phyloP scores from a whole-genome alignment of 2,113 vertebrate genomes.

The Vidua chalybeata region DNA sequence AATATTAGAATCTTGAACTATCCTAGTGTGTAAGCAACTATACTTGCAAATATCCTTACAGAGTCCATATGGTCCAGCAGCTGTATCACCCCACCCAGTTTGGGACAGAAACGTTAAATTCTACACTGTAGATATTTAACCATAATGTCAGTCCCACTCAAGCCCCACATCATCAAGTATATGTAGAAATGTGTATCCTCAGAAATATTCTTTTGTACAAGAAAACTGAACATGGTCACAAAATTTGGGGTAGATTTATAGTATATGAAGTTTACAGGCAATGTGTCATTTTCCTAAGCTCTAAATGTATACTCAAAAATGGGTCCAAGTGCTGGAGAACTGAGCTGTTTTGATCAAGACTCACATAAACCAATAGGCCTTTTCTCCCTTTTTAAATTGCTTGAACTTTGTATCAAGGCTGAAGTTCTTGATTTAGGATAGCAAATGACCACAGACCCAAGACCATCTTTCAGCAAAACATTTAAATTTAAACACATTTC shows the following conservation, averaged over 20 bases:
- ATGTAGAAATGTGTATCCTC: not conserved
- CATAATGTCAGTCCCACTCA: not conserved
- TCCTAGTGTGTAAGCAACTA: not conserved
- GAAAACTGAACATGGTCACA: not conserved
- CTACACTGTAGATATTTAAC: not conserved
- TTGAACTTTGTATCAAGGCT: not conserved
- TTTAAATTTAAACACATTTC: not conserved
- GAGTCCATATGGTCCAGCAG: not conserved
- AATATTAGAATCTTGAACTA: constrained; percentile 3
- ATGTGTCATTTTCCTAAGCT: not conserved
- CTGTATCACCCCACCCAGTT: not conserved
- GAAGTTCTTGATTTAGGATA: not conserved
- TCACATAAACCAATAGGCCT: not conserved
- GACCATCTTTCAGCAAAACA: not conserved
- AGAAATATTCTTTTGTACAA: not conserved
- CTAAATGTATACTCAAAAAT: not conserved
- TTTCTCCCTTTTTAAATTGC: not conserved
- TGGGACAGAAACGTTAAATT: not conserved
- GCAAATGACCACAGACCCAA: not conserved
- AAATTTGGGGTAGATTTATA: not conserved
- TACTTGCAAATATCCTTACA: not conserved
- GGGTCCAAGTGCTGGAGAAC: not conserved
- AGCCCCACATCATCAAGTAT: not conserved
- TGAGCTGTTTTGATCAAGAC: not conserved
- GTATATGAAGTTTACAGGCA: not conserved